Conservation (phyloP, 2,113 vertebrate species). For the Crotalus helleri region DNA sequence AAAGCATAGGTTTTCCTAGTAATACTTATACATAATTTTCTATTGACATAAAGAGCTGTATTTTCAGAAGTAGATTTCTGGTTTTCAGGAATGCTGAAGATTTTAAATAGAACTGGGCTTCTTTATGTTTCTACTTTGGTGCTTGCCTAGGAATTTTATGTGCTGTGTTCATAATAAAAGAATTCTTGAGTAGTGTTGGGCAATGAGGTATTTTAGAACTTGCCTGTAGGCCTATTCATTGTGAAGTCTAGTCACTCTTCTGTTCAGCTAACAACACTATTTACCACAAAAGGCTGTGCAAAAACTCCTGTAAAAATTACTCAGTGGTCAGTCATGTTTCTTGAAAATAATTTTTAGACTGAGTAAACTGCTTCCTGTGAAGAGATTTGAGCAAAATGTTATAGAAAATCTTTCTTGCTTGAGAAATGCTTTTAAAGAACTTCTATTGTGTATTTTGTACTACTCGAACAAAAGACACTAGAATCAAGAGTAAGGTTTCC, state of each 20-base stretch:
- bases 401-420: constrained; percentile 37
- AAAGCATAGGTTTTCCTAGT: not conserved
- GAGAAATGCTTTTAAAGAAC: constrained; percentile 46
- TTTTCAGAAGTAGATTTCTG: not conserved
- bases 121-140: not conserved
- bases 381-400: constrained; percentile 37
- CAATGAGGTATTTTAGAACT: constrained; percentile 24
- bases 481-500: not conserved
- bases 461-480: not conserved
- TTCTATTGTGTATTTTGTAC: not conserved
- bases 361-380: constrained; percentile 48
- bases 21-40: not conserved
- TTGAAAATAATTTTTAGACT: constrained; percentile 64
- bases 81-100: not conserved
- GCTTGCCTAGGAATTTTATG: constrained; percentile 24
- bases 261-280: constrained; percentile 48
- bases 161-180: not conserved
- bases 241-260: constrained; percentile 48
- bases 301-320: constrained; percentile 53
- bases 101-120: not conserved
- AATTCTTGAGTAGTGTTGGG: constrained; percentile 14
- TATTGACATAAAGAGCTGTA: not conserved
- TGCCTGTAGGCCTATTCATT: constrained; percentile 49
- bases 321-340: constrained; percentile 49
- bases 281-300: constrained; percentile 52